These are phyloP conservation scores for Quadroppia sp. DNA, from an alignment of 2,888 invertebrate species.

Conservation along the genomic window DNA sequence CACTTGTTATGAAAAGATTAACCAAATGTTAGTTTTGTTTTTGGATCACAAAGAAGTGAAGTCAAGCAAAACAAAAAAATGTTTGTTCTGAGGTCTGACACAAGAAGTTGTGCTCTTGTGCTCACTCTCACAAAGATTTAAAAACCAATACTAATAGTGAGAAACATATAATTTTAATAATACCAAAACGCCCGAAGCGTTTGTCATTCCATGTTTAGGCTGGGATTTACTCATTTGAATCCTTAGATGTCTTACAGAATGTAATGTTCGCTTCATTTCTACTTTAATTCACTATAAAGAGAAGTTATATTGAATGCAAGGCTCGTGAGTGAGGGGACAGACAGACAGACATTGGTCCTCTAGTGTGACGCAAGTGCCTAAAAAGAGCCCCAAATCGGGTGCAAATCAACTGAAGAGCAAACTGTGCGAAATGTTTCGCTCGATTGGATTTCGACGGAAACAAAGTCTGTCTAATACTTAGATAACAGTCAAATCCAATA, in stretches of 20 bases:
- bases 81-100: not conserved
- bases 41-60: constrained; percentile 1
- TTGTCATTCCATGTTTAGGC: not conserved
- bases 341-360: not conserved
- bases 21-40: not conserved
- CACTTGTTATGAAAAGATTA: not conserved
- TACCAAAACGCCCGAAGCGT: constrained; percentile 9
- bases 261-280: not conserved
- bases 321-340: not conserved
- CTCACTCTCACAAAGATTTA: constrained; percentile 10
- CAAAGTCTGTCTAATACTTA: constrained; percentile 7
- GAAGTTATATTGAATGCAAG: not conserved
- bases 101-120: not conserved
- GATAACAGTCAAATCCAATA: constrained; percentile 1
- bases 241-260: not conserved
- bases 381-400: constrained; percentile 3
- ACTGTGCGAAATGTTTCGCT: constrained; percentile 9
- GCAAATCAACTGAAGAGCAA: not conserved
- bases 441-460: constrained; percentile 1
- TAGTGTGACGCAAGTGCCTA: not conserved
- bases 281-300: not conserved
- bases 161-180: constrained; percentile 27
- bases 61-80: not conserved
- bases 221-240: not conserved
- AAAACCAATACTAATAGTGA: not conserved